Evolutionary conservation across 2,888 invertebrate species (phyloP).

Genomic region (Aradus depressus): DNA sequence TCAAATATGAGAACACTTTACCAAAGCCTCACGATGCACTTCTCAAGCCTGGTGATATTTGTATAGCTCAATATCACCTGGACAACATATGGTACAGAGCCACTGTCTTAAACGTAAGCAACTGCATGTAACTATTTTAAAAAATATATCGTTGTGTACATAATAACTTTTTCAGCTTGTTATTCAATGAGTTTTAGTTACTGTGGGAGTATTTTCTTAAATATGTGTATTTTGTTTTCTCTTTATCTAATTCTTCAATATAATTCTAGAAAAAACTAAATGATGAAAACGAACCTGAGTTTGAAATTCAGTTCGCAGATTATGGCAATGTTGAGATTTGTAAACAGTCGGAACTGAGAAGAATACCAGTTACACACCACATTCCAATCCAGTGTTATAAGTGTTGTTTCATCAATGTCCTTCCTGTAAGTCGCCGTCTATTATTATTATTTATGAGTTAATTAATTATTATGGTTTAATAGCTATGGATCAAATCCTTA

Average conservation of each 20-base stretch:
- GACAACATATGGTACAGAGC: constrained; percentile 64
- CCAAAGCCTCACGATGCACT: constrained; percentile 6
- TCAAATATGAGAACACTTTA: constrained; percentile 6
- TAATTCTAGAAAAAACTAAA: no score
- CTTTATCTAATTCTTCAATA: not conserved
- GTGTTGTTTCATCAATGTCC: constrained; percentile 47
- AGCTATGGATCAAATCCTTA: no score
- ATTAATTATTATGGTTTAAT: no score
- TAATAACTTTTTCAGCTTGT: no score
- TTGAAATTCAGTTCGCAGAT: constrained; percentile 56
- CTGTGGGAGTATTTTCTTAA: no score
- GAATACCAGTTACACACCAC: constrained; percentile 49
- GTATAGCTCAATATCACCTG: constrained; percentile 53
- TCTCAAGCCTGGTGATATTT: constrained; percentile 47
- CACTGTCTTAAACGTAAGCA: constrained; percentile 43
- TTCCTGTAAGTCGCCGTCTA: no score
- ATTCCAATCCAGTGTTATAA: constrained; percentile 55
- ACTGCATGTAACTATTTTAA: not conserved
- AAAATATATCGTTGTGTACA: constrained; percentile 2
- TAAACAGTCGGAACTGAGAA: constrained; percentile 45
- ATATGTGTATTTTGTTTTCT: not conserved
- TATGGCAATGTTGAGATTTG: constrained; percentile 69
- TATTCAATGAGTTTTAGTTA: no score
- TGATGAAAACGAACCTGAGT: no score
- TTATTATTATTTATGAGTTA: no score